A percentile compares a stretch with the other conserved stretches of the same genome.
Conservation (phyloP, 2,113 vertebrate species). For the Zapornia atra region DNA sequence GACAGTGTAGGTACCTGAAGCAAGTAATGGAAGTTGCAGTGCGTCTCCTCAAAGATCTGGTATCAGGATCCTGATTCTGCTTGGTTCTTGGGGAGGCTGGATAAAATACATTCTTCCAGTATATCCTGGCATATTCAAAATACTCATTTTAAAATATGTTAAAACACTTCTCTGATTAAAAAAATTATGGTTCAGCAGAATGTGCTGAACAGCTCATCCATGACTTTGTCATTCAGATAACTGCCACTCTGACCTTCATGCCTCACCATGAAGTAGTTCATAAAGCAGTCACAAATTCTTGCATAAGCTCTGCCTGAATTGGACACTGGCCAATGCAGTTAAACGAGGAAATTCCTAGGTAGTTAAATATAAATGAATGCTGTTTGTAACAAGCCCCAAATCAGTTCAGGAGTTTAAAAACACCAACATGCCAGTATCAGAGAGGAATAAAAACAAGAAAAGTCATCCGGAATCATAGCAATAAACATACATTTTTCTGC, state of each 20-base stretch:
- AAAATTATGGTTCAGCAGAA: background rate
- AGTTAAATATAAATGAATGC: constrained; percentile 54
- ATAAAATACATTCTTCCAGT: background rate
- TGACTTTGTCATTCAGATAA: constrained; percentile 20
- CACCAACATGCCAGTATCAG: background rate
- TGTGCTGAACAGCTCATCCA: background rate
- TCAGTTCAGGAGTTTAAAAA: background rate
- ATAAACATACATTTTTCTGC: constrained; percentile 11
- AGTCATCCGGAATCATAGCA: background rate
- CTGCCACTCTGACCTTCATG: constrained; percentile 47
- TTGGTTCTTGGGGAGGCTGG: background rate
- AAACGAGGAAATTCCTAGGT: constrained; percentile 39
- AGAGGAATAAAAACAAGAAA: background rate
- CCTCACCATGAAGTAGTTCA: background rate
- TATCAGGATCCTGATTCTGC: background rate
- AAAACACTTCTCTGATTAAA: background rate
- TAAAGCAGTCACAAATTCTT: background rate
- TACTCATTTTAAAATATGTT: background rate
- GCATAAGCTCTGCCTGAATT: background rate
- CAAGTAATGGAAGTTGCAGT: background rate
- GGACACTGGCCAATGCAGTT: background rate
- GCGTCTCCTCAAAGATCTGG: background rate
- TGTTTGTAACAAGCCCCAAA: constrained; percentile 9
- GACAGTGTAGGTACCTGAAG: background rate
- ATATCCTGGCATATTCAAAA: background rate